Evolutionary conservation across 2,797 vertebrate genomes (phyloP), one percentile per base, ranked within the genome.

Genomic region (Tragopan temminckii): DNA sequence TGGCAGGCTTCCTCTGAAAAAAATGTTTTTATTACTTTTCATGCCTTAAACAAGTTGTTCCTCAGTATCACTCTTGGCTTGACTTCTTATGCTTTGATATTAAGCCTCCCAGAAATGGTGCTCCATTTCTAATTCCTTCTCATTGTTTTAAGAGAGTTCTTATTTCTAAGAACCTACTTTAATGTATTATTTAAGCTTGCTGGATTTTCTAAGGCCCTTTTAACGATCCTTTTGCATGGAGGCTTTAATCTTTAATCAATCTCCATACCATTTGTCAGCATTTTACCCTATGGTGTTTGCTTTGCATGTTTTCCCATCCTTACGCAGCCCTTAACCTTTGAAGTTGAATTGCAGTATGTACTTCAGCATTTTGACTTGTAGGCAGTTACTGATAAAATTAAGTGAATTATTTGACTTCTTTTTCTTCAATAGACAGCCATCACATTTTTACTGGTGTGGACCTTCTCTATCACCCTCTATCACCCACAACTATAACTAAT

Each of bases 61-160:
- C 81, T 92, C 79, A 78, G 25, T 80, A 85, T 89, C 59, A 85
- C 92, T 76, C 92, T 68, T 93, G 87, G 87, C 79, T 80, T 91
- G 64, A 77, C 53, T 87, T 94, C 86, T 85, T 75, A 85, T 3
- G 13, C 52, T 71, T 90, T 93, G 89, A 89, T 72, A 88, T 78
- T 83, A 36, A 82, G 58, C 42, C 50, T 89, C 71, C 76, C 91
- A 94, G 72, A 92, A 92, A 92, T 35, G 0, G 17, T 53, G 33
- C 29, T 58, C 27, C 31, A 48, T 59, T 74, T 67, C 81, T 31
- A 50, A 52, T 52, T 52, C 50, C 27, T 29, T 52, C 50, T 52
- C 55, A 68, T 88, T 94, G 87, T 93, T 94, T 94, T 89, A 78
- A 89, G 90, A 90, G 69, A 1, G n/a, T 80, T 87, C n/a, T 83